Conservation (phyloP, 2,888 invertebrate genomes). For the Sesia apiformis region DNA sequence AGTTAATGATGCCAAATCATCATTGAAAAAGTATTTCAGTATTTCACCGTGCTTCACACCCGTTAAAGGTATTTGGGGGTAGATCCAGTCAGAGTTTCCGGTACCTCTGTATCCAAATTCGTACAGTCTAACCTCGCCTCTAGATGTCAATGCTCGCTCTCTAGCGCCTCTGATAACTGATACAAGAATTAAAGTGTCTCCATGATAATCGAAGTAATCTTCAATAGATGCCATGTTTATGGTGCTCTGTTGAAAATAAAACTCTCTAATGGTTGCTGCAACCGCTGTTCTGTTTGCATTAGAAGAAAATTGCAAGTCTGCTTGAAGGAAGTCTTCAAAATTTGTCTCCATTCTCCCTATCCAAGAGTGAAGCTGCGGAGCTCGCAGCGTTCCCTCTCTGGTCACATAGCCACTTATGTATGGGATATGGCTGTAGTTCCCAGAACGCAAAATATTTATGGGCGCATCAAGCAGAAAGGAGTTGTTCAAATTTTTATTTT, state of each 20-base stretch:
- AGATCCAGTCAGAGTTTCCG: slow-evolving; percentile 39
- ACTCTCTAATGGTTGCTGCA: slow-evolving; percentile 28
- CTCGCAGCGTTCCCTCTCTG: slow-evolving; percentile 52
- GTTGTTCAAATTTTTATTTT: slow-evolving; percentile 29
- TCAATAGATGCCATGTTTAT: slow-evolving; percentile 40
- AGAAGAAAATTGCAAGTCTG: slow-evolving; percentile 33
- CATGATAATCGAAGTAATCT: slow-evolving; percentile 51
- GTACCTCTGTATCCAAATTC: slow-evolving; percentile 50
- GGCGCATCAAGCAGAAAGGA: slow-evolving; percentile 45
- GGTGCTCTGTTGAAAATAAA: slow-evolving; percentile 36
- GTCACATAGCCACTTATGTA: slow-evolving; percentile 46
- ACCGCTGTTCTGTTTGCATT: slow-evolving; percentile 20
- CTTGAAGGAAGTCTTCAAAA: slow-evolving; percentile 47
- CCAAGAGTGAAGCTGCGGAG: slow-evolving; percentile 40
- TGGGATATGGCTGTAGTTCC: slow-evolving; percentile 45
- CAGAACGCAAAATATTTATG: slow-evolving; percentile 34
- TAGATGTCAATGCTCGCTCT: slow-evolving; percentile 41
- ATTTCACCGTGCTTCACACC: slow-evolving; percentile 52
- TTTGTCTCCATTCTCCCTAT: slow-evolving; percentile 40
- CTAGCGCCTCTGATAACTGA: slow-evolving; percentile 39
- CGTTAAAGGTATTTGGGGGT: slow-evolving; percentile 33
- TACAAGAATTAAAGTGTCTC: slow-evolving; percentile 44
- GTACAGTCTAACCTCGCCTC: slow-evolving; percentile 33
- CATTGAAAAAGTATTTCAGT: slow-evolving; percentile 47
- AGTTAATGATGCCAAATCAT: slow-evolving; percentile 23